A percentile compares a stretch with the other conserved stretches of the same genome.
These are phyloP conservation scores for Babyrousa celebensis DNA, from an alignment of 2,797 vertebrate genomes.

Conservation along the genomic window DNA sequence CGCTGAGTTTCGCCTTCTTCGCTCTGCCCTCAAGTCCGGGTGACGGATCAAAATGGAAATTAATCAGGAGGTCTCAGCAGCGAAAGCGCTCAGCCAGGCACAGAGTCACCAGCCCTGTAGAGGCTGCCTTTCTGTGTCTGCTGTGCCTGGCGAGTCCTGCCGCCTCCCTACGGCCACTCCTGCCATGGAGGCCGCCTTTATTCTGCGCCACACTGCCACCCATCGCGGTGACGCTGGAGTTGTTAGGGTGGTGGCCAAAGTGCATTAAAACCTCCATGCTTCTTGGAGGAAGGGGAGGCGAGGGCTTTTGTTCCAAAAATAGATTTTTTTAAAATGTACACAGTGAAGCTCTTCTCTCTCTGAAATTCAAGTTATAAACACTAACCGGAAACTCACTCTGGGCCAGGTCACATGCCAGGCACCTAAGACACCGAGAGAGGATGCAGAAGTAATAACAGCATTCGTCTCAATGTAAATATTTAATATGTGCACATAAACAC, in stretches of 20 bases:
- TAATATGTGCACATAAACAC: too few relatives aligned
- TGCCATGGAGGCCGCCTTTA: neutral
- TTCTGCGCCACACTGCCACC: neutral
- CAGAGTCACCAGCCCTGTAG: neutral
- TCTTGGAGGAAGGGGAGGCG: neutral
- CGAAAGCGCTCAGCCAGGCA: neutral
- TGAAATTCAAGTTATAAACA: neutral
- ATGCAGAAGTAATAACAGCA: too few relatives aligned
- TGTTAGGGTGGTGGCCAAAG: neutral
- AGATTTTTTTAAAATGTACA: neutral
- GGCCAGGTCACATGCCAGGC: too few relatives aligned
- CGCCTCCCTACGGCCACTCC: fast-evolving
- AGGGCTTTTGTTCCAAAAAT: neutral
- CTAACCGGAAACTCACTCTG: neutral
- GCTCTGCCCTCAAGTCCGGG: neutral
- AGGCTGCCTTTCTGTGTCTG: neutral
- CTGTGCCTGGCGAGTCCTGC: fast-evolving
- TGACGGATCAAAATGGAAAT: neutral
- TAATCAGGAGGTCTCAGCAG: neutral
- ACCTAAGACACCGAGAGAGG: fast-evolving
- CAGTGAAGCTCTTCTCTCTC: neutral
- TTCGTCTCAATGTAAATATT: fast-evolving
- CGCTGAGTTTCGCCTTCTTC: neutral
- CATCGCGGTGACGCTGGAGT: fast-evolving
- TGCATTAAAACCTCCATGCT: fast-evolving